A percentile compares a stretch with the other conserved stretches of the same genome.
Conservation (phyloP, 2,113 vertebrate species). For the Gadus macrocephalus region DNA sequence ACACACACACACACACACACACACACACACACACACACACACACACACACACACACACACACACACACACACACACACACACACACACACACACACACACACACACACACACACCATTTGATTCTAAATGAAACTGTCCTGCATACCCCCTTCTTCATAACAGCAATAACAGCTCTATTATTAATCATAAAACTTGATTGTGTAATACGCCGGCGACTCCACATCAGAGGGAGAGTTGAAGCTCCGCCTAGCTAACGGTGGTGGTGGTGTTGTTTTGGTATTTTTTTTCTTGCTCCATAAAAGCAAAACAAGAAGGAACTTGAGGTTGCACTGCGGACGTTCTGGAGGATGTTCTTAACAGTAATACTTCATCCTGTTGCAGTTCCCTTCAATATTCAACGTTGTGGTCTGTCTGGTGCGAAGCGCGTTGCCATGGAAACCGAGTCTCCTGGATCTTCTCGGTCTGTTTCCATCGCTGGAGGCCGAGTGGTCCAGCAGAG, state of each 20-base stretch:
- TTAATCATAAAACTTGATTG: conserved; percentile 52
- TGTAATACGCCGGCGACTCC: conserved; percentile 42
- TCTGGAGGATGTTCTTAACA: no score
- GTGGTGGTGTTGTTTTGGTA: not conserved
- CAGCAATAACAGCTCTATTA: conserved; percentile 15
- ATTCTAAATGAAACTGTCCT: not conserved
- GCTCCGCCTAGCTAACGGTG: not conserved
- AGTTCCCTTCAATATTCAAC: no score
- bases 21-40: conserved; percentile 1
- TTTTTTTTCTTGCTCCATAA: not conserved
- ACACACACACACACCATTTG: conserved; percentile 15
- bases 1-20: not conserved
- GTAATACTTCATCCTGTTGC: no score
- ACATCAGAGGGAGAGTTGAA: conserved; percentile 22
- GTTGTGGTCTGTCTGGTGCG: no score
- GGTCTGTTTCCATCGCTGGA: no score
- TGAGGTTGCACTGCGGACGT: no score
- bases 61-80: not conserved
- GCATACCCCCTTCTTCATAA: conserved; percentile 29
- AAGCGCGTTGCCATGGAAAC: no score
- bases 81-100: conserved; percentile 8
- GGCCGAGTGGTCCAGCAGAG: no score
- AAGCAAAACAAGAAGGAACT: not conserved
- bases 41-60: not conserved
- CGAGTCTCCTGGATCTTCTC: no score